Conservation (phyloP, 2,888 invertebrate genomes). For the Zootermopsis nevadensis region DNA sequence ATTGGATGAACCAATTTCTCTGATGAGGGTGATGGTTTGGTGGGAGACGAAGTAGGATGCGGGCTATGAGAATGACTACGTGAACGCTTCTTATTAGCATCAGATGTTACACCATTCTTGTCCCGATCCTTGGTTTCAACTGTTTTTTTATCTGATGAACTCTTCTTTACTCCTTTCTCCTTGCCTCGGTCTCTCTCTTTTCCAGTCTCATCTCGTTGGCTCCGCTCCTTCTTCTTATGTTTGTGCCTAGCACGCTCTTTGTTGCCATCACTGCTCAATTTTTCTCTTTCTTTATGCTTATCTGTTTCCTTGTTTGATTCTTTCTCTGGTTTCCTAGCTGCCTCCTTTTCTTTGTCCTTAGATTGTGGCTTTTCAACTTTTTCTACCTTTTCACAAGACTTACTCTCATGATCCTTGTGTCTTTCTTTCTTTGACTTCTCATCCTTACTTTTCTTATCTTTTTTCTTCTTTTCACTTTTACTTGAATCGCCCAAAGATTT, state of each 20-base stretch:
- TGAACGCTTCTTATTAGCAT: conserved; percentile 31
- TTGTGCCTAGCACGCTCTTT: conserved; percentile 59
- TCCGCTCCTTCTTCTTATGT: conserved; percentile 59
- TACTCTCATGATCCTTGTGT: conserved; percentile 72
- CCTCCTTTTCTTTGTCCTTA: conserved; percentile 63
- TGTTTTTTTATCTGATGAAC: conserved; percentile 50
- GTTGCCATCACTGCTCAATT: conserved; percentile 55
- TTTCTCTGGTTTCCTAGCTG: conserved; percentile 63
- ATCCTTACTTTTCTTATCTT: conserved; percentile 58
- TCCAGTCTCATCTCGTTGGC: conserved; percentile 58
- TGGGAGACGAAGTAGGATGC: conserved; percentile 34
- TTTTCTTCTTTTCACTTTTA: conserved; percentile 55
- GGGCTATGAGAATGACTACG: conserved; percentile 42
- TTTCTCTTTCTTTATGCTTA: conserved; percentile 63
- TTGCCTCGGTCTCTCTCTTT: conserved; percentile 61
- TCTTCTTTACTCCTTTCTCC: conserved; percentile 51
- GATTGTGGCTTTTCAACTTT: conserved; percentile 57
- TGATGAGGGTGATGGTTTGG: conserved; percentile 38
- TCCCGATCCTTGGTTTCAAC: conserved; percentile 51
- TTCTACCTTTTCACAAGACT: conserved; percentile 61
- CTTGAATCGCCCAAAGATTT: conserved; percentile 40
- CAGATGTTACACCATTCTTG: conserved; percentile 51
- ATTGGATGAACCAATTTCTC: conserved; percentile 35
- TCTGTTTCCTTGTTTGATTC: conserved; percentile 66
- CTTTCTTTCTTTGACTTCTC: conserved; percentile 68